phyloP scores from a whole-genome alignment of 2,888 invertebrate genomes.

The Ellobium chinense region DNA sequence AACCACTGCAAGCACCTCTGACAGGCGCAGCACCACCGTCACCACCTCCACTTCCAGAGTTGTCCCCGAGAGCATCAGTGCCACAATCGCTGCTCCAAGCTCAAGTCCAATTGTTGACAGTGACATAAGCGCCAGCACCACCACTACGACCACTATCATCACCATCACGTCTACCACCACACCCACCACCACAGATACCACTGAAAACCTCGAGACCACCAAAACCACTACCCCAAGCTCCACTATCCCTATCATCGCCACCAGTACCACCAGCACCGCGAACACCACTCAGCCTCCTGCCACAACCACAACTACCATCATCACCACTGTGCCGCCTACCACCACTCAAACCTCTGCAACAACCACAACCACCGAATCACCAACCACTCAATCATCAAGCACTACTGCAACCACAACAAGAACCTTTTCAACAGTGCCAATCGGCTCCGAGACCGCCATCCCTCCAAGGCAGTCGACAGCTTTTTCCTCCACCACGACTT shows the following conservation, averaged over 20 bases:
- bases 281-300: neutral
- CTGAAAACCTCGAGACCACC: neutral
- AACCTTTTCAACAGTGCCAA: neutral
- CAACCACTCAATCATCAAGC: neutral
- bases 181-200: neutral
- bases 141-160: neutral
- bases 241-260: neutral
- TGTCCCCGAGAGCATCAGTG: too few relatives aligned
- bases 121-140: neutral
- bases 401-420: neutral
- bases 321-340: too few relatives aligned
- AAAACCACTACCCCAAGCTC: slow-evolving; percentile 6
- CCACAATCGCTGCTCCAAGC: neutral
- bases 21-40: too few relatives aligned
- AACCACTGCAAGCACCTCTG: too few relatives aligned
- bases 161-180: neutral
- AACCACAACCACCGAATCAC: neutral
- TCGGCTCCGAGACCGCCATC: neutral
- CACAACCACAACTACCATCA: neutral
- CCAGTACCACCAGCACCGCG: neutral
- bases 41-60: too few relatives aligned
- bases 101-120: neutral
- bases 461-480: neutral
- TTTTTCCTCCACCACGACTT: neutral
- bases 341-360: too few relatives aligned